Evolutionary conservation across 1,140 invertebrate genomes (phyloP), one percentile per base, ranked within the genome.

Genomic region (Microplitis demolitor): DNA sequence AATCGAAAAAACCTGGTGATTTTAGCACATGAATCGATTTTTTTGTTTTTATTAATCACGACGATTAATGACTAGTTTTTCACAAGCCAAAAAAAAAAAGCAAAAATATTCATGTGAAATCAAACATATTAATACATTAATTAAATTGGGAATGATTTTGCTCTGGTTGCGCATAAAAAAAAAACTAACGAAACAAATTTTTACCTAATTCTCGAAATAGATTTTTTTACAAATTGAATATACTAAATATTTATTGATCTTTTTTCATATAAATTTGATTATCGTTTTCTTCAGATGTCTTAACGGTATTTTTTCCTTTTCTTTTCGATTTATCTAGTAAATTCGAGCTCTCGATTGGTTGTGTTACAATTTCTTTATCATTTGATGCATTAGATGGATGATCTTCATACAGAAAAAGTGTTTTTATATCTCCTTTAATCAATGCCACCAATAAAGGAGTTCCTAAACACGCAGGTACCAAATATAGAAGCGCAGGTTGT

Each of bases 401-500:
- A 85, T 92, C 91, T 82, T 92, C 91, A 77, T 92, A 92, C 95
- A 92, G 92, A 87, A 98, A 97, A 76, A 99, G 88, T 1, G 93
- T 91, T 77, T 94, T 96, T 31, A 98, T 85, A 82, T 99, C 98
- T 73, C 98, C 98, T 82, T 94, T 94, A 3, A 98, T 80, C 31
- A 98, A 83, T 11, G 98, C 97, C 0, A 99, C 84, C 4, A 92
- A 81, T 2, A 98, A 82, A 4, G 98, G 98, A 50, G 95, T 93
- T 64, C 93, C 94, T 74, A 99, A 88, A 88, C 98, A 99, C 8
- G 96, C 94, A 16, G 98, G 98, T 71, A 99, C 98, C 66, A 99
- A 89, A 85, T 99, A 99, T 39, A 99, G 86, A 33, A 99, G 88
- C 71, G 98, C 98, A 0, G 98, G 98, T 90, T 99, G 96, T n/a